A percentile compares a stretch with the other conserved stretches of the same genome.
These are phyloP conservation scores for Miichthys miiuy DNA, from an alignment of 2,797 vertebrate species.

Conservation along the genomic window DNA sequence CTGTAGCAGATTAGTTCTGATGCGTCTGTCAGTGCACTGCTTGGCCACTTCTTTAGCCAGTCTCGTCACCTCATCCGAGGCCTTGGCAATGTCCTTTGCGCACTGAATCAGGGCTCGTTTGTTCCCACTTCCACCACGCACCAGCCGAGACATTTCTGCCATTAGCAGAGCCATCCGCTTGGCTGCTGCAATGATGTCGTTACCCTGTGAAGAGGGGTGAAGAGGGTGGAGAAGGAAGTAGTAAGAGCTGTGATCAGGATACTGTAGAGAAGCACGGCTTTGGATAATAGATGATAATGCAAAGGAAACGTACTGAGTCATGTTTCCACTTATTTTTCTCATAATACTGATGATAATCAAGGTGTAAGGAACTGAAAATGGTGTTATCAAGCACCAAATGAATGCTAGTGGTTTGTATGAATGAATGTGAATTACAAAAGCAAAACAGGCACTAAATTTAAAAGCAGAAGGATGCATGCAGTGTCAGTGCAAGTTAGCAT, in stretches of 20 bases:
- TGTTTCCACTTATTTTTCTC: conserved; percentile 19
- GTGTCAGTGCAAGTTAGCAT: conserved; percentile 35
- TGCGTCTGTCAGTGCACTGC: conserved; percentile 98
- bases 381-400: conserved; percentile 7
- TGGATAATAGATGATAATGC: conserved; percentile 18
- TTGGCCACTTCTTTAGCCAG: conserved; percentile 99
- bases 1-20: conserved; percentile 98
- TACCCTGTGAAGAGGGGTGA: conserved; percentile 87
- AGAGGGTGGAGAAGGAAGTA: neutral
- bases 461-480: conserved; percentile 64
- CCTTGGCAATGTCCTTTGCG: conserved; percentile 99
- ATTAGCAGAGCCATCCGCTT: conserved; percentile 99
- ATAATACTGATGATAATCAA: neutral
- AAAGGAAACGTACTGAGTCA: conserved; percentile 18
- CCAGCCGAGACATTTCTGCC: conserved; percentile 99
- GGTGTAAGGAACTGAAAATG: conserved; percentile 11
- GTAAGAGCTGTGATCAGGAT: conserved; percentile 30
- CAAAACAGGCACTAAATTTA: conserved; percentile 40
- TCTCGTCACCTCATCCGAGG: conserved; percentile 96
- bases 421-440: conserved; percentile 32
- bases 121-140: conserved; percentile 96
- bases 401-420: conserved; percentile 31
- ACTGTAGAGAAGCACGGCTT: conserved; percentile 24
- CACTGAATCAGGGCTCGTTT: conserved; percentile 98
- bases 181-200: conserved; percentile 98